These are phyloP conservation scores for Siniperca obscura DNA, from an alignment of 2,797 vertebrate genomes.

Conservation along the genomic window DNA sequence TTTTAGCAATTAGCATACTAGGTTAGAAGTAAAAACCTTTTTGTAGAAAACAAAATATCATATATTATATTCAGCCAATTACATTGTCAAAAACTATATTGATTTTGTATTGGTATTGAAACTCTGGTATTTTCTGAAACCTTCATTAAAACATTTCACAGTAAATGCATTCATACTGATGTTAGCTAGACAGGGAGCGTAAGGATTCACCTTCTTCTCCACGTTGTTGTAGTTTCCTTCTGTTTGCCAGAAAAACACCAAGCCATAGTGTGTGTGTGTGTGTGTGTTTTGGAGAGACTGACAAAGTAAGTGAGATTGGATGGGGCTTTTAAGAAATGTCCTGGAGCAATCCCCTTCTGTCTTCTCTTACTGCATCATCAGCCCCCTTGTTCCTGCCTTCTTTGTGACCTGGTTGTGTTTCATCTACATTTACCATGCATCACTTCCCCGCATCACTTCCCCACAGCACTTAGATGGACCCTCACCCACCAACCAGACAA, in stretches of 20 bases:
- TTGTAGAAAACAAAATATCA: too few species aligned
- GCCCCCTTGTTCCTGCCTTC: conserved; percentile 68
- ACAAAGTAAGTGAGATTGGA: conserved; percentile 56
- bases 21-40: background rate
- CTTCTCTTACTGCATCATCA: conserved; percentile 64
- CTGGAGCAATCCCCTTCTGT: conserved; percentile 68
- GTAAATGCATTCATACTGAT: conserved; percentile 30
- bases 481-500: conserved; percentile 42
- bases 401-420: conserved; percentile 82
- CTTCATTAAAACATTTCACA: background rate
- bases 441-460: conserved; percentile 81
- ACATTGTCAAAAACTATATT: background rate
- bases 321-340: conserved; percentile 78
- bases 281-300: conserved; percentile 37
- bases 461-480: conserved; percentile 73
- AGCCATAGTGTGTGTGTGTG: conserved; percentile 29
- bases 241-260: conserved; percentile 18
- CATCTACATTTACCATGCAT: conserved; percentile 80
- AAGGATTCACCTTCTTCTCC: conserved; percentile 8
- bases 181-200: conserved; percentile 11
- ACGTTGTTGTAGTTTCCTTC: background rate
- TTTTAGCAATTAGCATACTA: background rate
- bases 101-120: background rate
- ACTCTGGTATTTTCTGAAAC: background rate
- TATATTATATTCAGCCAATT: too few species aligned